phyloP scores from a whole-genome alignment of 2,888 invertebrate genomes.

The Troides oblongomaculatus region DNA sequence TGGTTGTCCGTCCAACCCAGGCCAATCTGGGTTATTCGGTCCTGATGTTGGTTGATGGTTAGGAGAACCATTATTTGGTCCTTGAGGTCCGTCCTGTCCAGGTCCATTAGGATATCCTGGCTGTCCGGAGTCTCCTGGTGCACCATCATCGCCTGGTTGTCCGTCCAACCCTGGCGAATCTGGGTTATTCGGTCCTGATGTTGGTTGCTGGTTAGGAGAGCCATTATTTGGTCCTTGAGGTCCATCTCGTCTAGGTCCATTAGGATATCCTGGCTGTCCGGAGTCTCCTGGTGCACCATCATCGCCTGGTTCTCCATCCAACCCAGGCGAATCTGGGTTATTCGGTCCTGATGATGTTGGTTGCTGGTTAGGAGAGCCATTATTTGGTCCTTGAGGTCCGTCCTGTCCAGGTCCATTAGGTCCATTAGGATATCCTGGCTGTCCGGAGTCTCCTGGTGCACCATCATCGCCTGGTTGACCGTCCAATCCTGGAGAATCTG shows the following conservation, averaged over 20 bases:
- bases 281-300: not conserved
- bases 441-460: too few relatives aligned
- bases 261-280: too few relatives aligned
- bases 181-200: not conserved
- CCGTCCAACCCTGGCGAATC: not conserved
- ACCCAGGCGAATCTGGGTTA: not conserved
- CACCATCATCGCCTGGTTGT: not conserved
- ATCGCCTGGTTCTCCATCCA: too few relatives aligned
- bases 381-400: too few relatives aligned
- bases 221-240: not conserved
- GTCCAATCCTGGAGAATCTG: too few relatives aligned
- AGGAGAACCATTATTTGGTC: not conserved
- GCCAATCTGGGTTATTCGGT: not conserved
- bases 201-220: too few relatives aligned
- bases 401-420: too few relatives aligned
- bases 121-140: not conserved
- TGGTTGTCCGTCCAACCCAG: not conserved
- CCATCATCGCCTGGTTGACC: too few relatives aligned
- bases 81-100: not conserved
- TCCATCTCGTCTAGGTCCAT: too few relatives aligned
- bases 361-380: slow-evolving; percentile 13
- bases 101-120: too few relatives aligned
- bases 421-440: too few relatives aligned
- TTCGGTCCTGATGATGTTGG: slow-evolving; percentile 1
- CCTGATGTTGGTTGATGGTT: not conserved